phyloP scores from a whole-genome alignment of 2,797 vertebrate species.

The Protonibea diacanthus region DNA sequence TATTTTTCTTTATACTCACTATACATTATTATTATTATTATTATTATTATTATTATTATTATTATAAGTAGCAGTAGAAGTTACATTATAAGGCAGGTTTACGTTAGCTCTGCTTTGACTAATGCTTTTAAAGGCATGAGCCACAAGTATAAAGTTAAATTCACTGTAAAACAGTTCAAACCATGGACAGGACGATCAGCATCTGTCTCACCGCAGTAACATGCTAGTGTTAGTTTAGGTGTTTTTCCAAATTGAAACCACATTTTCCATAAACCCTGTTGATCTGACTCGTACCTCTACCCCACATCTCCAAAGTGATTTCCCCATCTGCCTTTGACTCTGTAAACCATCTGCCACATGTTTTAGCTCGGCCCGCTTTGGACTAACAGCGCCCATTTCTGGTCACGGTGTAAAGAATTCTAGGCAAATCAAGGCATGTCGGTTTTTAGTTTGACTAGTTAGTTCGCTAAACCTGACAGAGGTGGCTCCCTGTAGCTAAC shows the following conservation, averaged over 20 bases:
- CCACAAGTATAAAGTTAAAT: not conserved
- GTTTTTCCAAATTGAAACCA: slow-evolving; percentile 9
- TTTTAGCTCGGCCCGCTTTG: slow-evolving; percentile 8
- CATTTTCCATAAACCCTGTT: slow-evolving; percentile 4
- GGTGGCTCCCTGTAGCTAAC: not conserved
- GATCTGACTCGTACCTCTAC: not conserved
- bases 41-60: no score
- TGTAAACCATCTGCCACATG: slow-evolving; percentile 22
- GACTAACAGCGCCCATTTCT: not conserved
- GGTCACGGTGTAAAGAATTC: not conserved
- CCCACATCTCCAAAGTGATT: not conserved
- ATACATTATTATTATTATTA: not conserved
- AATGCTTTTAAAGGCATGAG: not conserved
- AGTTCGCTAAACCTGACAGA: not conserved
- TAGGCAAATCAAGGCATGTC: not conserved
- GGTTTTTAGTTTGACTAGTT: not conserved
- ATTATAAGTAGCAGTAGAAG: no score
- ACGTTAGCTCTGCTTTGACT: not conserved
- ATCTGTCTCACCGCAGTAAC: not conserved
- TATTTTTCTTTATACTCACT: not conserved
- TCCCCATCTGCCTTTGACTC: slow-evolving; percentile 5
- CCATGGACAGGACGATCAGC: not conserved
- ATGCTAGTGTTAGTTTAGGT: not conserved
- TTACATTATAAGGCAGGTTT: no score
- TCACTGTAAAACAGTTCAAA: not conserved